A percentile compares a stretch with the other conserved stretches of the same genome.
Conservation (phyloP, 2,113 vertebrate genomes). For the Mesitornis unicolor region DNA sequence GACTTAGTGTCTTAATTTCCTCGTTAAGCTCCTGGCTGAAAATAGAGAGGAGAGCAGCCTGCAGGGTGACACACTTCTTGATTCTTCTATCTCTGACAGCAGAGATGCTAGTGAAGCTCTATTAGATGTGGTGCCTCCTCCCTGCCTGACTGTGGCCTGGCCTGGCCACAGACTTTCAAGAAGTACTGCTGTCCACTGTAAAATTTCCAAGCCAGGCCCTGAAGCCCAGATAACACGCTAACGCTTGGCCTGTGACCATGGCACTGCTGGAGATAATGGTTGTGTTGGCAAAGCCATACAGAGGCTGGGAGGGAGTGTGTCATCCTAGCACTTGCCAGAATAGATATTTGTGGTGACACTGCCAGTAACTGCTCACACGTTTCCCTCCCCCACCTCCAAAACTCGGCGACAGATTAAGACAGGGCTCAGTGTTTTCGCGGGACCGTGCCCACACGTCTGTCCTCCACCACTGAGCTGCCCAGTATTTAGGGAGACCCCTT, state of each 20-base stretch:
- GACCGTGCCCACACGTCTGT: neutral
- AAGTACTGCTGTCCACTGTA: neutral
- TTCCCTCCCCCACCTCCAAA: neutral
- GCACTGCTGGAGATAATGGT: neutral
- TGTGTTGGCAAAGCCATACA: neutral
- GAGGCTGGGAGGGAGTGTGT: neutral
- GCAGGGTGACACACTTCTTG: neutral
- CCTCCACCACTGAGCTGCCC: neutral
- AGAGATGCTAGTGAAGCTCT: neutral
- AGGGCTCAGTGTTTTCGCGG: neutral
- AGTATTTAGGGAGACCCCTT: neutral
- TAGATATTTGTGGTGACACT: slow-evolving; percentile 22
- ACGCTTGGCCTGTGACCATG: neutral
- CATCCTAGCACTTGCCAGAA: neutral
- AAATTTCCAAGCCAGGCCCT: neutral
- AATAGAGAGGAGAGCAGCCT: neutral
- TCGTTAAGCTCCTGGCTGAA: slow-evolving; percentile 5
- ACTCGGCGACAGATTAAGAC: neutral
- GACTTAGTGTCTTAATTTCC: neutral
- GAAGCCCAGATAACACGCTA: neutral
- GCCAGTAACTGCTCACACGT: neutral
- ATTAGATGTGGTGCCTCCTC: neutral
- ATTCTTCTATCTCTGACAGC: neutral
- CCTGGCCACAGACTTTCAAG: neutral
- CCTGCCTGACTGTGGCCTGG: neutral